These are phyloP conservation scores for Gallirallus australis DNA, from an alignment of 2,797 vertebrate genomes.

Conservation along the genomic window DNA sequence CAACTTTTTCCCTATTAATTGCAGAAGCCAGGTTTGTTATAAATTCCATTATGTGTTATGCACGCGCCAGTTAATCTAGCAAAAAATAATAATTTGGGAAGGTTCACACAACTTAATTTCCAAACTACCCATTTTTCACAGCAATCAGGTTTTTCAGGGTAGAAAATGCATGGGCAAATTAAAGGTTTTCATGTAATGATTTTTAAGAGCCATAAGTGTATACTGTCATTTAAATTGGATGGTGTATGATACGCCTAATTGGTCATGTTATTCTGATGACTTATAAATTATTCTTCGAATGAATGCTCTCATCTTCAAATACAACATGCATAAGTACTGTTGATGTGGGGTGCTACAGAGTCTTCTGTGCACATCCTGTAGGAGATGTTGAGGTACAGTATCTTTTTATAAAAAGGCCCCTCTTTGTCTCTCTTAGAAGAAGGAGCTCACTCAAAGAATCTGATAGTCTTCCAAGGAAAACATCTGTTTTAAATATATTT, in stretches of 20 bases:
- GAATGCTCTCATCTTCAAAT: not conserved
- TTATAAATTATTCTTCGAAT: not conserved
- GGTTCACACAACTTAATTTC: not conserved
- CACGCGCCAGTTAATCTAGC: not conserved
- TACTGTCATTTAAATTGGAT: not conserved
- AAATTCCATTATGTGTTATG: not conserved
- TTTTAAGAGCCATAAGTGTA: not conserved
- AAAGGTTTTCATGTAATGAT: not conserved
- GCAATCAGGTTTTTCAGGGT: not conserved
- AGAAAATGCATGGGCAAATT: not conserved
- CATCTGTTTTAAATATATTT: constrained; percentile 77
- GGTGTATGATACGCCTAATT: not conserved
- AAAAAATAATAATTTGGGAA: not conserved
- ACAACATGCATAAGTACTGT: not conserved
- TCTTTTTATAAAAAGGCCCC: constrained; percentile 31
- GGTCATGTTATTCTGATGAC: not conserved
- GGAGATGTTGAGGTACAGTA: not conserved
- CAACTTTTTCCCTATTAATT: not conserved
- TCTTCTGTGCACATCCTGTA: not conserved
- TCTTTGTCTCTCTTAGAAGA: constrained; percentile 61
- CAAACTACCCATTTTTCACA: not conserved
- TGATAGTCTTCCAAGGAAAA: constrained; percentile 77
- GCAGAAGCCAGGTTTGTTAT: not conserved
- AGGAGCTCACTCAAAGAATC: constrained; percentile 67
- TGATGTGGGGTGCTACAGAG: not conserved